Evolutionary conservation across 2,888 invertebrate species (phyloP).

Genomic region (Sinodicranocentrus sp.): DNA sequence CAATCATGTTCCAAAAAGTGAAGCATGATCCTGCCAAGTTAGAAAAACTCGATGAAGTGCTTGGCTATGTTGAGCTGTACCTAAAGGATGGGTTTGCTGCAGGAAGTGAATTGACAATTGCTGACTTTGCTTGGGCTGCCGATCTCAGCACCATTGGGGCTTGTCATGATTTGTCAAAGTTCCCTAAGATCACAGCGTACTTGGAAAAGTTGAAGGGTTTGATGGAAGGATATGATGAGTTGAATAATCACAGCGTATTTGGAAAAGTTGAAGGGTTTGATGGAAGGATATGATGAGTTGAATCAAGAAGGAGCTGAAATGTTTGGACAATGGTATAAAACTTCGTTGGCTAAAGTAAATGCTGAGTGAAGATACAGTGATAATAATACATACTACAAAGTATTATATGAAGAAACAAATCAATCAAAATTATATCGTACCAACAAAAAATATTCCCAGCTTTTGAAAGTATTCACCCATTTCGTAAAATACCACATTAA

Average conservation of each 20-base stretch:
- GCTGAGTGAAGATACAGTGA: too few relatives aligned
- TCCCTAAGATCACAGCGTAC: constrained; percentile 85
- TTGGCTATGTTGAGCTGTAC: constrained; percentile 79
- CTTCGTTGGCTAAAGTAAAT: not conserved
- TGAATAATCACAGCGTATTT: constrained; percentile 84
- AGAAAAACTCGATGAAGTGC: constrained; percentile 78
- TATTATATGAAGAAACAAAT: too few relatives aligned
- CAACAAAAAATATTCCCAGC: too few relatives aligned
- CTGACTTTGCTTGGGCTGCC: constrained; percentile 79
- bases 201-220: constrained; percentile 81
- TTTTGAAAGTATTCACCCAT: too few relatives aligned
- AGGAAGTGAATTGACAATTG: constrained; percentile 78
- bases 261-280: too few relatives aligned
- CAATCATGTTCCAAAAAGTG: constrained; percentile 77
- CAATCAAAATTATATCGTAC: too few relatives aligned
- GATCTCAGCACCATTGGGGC: constrained; percentile 78
- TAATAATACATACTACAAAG: too few relatives aligned
- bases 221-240: constrained; percentile 82
- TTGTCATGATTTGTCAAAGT: constrained; percentile 84
- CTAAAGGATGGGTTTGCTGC: constrained; percentile 78
- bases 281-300: too few relatives aligned
- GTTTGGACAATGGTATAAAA: constrained; percentile 75
- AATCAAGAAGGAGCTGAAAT: constrained; percentile 77
- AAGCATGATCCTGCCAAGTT: constrained; percentile 77
- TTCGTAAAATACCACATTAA: too few relatives aligned